phyloP scores from a whole-genome alignment of 2,113 vertebrate genomes.

The Sylvietta virens region DNA sequence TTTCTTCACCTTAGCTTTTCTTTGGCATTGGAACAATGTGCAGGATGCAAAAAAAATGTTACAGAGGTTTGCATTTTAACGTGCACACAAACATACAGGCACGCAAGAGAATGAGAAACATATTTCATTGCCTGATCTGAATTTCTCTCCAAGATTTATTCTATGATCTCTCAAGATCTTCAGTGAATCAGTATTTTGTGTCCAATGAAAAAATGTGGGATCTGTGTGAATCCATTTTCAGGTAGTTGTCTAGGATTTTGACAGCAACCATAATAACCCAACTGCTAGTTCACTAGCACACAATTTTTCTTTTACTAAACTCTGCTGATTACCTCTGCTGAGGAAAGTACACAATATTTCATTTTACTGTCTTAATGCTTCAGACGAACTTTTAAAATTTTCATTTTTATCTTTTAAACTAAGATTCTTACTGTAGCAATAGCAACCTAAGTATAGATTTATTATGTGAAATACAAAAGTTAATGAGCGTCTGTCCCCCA shows the following conservation, averaged over 20 bases:
- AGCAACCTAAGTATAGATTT: background rate
- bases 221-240: background rate
- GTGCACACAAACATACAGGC: rapidly evolving
- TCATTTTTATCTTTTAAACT: background rate
- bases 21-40: background rate
- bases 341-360: rapidly evolving
- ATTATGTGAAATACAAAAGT: background rate
- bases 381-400: background rate
- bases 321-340: background rate
- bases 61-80: background rate
- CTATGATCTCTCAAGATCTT: background rate
- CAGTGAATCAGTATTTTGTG: background rate
- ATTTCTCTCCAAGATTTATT: background rate
- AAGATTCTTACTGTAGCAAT: background rate
- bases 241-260: background rate
- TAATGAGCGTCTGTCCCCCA: rapidly evolving
- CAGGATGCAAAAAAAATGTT: background rate
- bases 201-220: background rate
- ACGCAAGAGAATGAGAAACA: background rate
- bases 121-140: background rate
- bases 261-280: background rate
- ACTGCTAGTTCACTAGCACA: background rate
- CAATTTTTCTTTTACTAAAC: background rate
- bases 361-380: background rate
- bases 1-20: background rate